phyloP scores from a whole-genome alignment of 2,113 vertebrate genomes.

The Heloderma charlesbogerti region DNA sequence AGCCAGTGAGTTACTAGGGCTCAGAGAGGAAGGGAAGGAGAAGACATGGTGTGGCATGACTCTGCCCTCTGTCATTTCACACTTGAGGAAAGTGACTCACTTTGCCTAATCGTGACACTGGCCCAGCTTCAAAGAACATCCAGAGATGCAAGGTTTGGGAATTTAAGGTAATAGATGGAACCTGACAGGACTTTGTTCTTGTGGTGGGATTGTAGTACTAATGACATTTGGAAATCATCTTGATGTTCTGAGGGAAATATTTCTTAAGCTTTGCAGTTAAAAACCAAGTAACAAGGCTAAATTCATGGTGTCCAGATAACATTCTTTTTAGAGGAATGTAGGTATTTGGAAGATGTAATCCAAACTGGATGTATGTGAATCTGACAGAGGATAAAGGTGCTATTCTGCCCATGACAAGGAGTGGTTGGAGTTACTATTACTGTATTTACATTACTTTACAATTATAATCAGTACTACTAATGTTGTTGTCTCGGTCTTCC shows the following conservation, averaged over 20 bases:
- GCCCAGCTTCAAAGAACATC: background rate
- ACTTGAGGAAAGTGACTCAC: too few species aligned
- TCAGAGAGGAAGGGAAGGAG: too few species aligned
- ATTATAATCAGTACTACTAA: background rate
- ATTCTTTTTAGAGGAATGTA: background rate
- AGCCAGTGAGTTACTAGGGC: too few species aligned
- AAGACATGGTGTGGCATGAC: background rate
- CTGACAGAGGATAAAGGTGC: background rate
- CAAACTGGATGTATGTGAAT: background rate
- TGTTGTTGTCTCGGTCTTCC: background rate
- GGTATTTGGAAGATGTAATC: background rate
- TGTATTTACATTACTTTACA: background rate
- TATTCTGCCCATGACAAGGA: background rate
- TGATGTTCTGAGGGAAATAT: background rate
- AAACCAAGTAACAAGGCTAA: background rate
- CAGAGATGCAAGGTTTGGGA: background rate
- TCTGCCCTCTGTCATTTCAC: too few species aligned
- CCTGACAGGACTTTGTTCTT: too few species aligned
- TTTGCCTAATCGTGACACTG: background rate
- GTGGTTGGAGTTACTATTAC: background rate
- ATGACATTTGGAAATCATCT: background rate
- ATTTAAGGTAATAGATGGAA: background rate
- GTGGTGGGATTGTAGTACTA: background rate
- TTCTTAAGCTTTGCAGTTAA: background rate
- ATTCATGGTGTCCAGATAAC: background rate